phyloP scores from a whole-genome alignment of 2,888 invertebrate species.

The Limnephilus lunatus region DNA sequence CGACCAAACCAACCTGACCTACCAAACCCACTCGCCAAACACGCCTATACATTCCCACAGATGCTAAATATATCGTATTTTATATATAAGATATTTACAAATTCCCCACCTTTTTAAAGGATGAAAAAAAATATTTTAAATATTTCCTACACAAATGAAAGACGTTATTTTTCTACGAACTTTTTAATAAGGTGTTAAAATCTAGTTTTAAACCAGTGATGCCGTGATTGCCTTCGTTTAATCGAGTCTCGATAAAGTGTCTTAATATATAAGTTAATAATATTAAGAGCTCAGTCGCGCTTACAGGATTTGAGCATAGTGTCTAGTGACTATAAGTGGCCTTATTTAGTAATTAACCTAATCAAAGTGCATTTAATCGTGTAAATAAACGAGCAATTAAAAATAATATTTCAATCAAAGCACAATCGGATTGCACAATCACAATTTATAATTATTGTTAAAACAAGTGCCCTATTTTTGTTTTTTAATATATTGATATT shows the following conservation, averaged over 20 bases:
- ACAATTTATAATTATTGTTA: neutral
- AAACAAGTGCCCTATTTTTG: conserved; percentile 43
- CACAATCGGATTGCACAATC: conserved; percentile 36
- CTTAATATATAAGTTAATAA: conserved; percentile 54
- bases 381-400: conserved; percentile 24
- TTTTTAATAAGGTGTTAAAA: conserved; percentile 35
- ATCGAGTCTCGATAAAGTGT: conserved; percentile 51
- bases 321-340: conserved; percentile 48
- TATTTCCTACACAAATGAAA: conserved; percentile 18
- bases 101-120: conserved; percentile 28
- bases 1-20: neutral
- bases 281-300: neutral
- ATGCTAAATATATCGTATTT: conserved; percentile 29
- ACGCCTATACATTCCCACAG: conserved; percentile 28
- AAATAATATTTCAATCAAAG: conserved; percentile 6
- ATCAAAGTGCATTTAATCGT: conserved; percentile 48
- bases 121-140: neutral
- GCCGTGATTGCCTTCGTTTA: conserved; percentile 57
- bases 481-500: neutral
- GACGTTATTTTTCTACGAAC: conserved; percentile 52
- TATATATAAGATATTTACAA: conserved; percentile 31
- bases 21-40: conserved; percentile 2
- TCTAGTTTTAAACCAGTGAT: conserved; percentile 19
- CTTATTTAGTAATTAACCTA: conserved; percentile 48
- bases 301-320: conserved; percentile 28